These are phyloP conservation scores for Himalopsyche anomala DNA, from an alignment of 2,888 invertebrate species.

Conservation along the genomic window DNA sequence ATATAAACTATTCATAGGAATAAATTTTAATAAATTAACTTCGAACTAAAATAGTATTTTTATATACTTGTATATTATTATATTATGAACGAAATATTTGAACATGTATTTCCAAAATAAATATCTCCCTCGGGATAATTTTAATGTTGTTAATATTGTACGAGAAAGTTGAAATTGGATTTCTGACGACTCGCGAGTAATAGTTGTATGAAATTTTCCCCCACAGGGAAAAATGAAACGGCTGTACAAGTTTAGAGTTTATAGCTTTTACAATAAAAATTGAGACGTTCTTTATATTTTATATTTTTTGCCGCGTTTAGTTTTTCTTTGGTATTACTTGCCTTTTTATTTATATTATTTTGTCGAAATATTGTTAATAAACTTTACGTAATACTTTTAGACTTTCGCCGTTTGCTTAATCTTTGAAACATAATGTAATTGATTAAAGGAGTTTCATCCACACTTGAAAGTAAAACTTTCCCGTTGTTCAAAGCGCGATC, in stretches of 20 bases:
- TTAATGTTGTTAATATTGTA: conserved; percentile 31
- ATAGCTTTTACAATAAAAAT: background rate
- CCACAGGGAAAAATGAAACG: conserved; percentile 6
- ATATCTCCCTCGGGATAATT: conserved; percentile 3
- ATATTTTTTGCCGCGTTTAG: background rate
- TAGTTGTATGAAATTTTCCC: background rate
- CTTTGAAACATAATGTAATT: too few relatives aligned
- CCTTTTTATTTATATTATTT: too few relatives aligned
- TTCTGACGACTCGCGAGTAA: background rate
- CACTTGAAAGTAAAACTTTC: too few relatives aligned
- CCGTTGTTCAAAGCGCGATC: too few relatives aligned
- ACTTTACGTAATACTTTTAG: too few relatives aligned
- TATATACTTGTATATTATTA: background rate
- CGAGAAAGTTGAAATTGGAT: background rate
- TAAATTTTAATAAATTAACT: too few relatives aligned
- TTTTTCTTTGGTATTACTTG: background rate
- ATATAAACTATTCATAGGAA: too few relatives aligned
- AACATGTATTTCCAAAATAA: conserved; percentile 6
- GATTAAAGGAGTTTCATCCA: too few relatives aligned
- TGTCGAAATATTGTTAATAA: too few relatives aligned
- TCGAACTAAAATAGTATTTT: too few relatives aligned
- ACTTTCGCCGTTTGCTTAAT: too few relatives aligned
- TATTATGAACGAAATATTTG: background rate
- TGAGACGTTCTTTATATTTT: conserved; percentile 1
- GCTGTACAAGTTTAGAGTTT: background rate